Percentiles rank a stretch among this genome's conserved stretches.
Conservation (phyloP, 2,888 invertebrate genomes). For the Mantis religiosa region DNA sequence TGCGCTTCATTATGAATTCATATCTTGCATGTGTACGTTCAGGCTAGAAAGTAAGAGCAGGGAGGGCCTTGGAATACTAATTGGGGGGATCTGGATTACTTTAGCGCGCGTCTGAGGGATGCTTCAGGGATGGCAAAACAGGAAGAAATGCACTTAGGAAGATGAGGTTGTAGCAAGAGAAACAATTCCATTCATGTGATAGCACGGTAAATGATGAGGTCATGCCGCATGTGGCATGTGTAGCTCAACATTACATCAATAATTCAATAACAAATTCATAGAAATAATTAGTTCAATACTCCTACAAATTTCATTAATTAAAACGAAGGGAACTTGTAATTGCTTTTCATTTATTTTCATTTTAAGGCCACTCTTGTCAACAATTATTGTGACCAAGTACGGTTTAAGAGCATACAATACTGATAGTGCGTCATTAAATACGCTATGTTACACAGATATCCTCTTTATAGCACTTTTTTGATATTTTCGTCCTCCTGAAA, state of each 20-base stretch:
- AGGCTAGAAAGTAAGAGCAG: not conserved
- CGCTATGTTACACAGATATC: too few species aligned
- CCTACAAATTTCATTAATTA: too few species aligned
- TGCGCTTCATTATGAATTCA: not conserved
- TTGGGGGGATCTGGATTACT: not conserved
- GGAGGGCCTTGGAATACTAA: not conserved
- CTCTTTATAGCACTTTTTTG: too few species aligned
- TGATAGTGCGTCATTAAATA: too few species aligned
- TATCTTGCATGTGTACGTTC: not conserved
- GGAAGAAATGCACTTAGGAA: not conserved
- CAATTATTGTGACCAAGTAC: too few species aligned
- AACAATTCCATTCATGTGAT: not conserved
- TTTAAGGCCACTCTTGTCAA: too few species aligned
- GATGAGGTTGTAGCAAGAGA: not conserved
- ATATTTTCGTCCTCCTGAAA: too few species aligned
- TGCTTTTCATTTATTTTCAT: too few species aligned
- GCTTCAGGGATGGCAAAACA: not conserved
- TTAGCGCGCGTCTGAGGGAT: not conserved
- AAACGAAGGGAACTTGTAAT: too few species aligned
- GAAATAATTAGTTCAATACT: too few species aligned
- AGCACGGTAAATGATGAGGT: not conserved
- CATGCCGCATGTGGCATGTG: not conserved
- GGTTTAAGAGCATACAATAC: too few species aligned
- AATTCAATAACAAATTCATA: not conserved
- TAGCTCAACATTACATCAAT: not conserved